Evolutionary conservation across 2,888 invertebrate species (phyloP).

Genomic region (Zhuqinia jingwanae): DNA sequence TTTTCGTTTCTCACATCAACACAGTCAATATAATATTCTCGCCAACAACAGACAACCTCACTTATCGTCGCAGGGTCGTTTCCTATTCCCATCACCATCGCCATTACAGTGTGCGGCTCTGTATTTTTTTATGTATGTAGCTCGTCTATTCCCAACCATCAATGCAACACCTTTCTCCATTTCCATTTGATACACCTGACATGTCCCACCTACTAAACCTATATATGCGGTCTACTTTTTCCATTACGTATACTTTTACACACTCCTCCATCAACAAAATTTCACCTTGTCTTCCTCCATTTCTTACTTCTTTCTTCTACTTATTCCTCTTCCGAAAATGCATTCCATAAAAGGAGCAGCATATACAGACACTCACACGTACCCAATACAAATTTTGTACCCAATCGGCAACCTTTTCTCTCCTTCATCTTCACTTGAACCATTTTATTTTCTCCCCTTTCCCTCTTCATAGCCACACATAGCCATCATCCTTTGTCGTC

Average conservation of each 20-base stretch:
- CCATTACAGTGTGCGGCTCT: background rate
- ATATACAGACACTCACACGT: background rate
- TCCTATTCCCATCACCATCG: slow-evolving; percentile 44
- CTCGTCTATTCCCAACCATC: background rate
- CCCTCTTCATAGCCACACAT: background rate
- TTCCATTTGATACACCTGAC: slow-evolving; percentile 79
- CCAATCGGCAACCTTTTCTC: slow-evolving; percentile 26
- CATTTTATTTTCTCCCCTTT: slow-evolving; percentile 53
- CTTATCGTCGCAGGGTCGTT: slow-evolving; percentile 20
- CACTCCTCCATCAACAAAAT: slow-evolving; percentile 46
- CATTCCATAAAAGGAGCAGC: background rate
- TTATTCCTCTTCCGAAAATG: too few species aligned
- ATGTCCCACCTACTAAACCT: slow-evolving; percentile 72
- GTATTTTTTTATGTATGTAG: background rate
- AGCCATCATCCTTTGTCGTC: slow-evolving; percentile 1
- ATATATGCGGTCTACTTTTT: slow-evolving; percentile 29
- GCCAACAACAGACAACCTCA: slow-evolving; percentile 27
- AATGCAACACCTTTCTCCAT: slow-evolving; percentile 78
- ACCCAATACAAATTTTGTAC: background rate
- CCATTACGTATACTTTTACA: background rate
- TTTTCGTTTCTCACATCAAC: slow-evolving; percentile 25
- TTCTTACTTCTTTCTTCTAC: slow-evolving; percentile 24
- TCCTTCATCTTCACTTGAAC: slow-evolving; percentile 40
- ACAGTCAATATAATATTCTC: slow-evolving; percentile 53
- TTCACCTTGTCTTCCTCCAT: slow-evolving; percentile 33